Evolutionary conservation across 2,888 invertebrate genomes (phyloP), one percentile per base, ranked within the genome.

Genomic region (Aphidius colemani): DNA sequence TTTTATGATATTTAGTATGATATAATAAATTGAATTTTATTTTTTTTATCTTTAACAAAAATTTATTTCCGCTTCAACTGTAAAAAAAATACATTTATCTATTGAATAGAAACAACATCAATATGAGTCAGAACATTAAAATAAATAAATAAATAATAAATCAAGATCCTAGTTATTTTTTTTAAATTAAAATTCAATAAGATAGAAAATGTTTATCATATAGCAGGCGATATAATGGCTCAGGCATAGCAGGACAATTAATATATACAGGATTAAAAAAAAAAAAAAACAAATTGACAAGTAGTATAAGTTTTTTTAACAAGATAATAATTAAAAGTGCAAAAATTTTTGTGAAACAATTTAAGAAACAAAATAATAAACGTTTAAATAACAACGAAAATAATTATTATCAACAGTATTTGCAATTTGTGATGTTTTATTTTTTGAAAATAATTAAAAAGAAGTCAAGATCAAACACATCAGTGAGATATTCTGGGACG

Each of bases 391-490:
- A 48, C 2, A 13, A 48, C 30, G 30, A 48, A n/a, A 48, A 48
- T 13, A 48, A 13, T 13, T 7, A 48, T 48, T 48, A 13, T 11
- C 13, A 13, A 48, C 48, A 13, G 13, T 11, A 13, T 48, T 7
- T 13, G 11, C 8, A 48, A 48, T 48, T 48, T 8, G 13, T 48
- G 7, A 11, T 13, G 13, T 7, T 7, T 48, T 48, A 13, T 48
- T 11, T 9, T n/a, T 46, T 46, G 18, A 39, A 39, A 39, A 18
- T 10, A 57, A 46, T 30, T n/a, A 61, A 57, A n/a, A 61, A 65
- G 18, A 63, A 62, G 67, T 61, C 50, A 71, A 80, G 81, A 79
- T 78, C 83, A 84, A 74, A 77, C 75, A 76, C 77, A 79, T 76
- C 75, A 57, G 61, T 61, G 61, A 77, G 78, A 76, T 57, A 57